These are phyloP conservation scores for Rhabdophis nuchalis DNA, from an alignment of 2,797 vertebrate species.

Conservation along the genomic window DNA sequence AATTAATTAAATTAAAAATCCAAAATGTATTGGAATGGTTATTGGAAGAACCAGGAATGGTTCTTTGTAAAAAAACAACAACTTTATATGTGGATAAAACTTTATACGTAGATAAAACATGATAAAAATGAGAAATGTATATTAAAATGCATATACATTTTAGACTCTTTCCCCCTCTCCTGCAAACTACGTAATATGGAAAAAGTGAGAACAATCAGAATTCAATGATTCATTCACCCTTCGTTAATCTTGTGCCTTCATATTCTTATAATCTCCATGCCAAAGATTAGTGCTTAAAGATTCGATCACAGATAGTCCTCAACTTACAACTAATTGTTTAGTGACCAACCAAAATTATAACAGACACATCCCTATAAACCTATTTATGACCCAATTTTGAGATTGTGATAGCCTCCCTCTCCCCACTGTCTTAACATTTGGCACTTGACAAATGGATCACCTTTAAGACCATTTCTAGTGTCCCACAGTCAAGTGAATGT, in stretches of 20 bases:
- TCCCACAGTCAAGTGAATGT: background rate
- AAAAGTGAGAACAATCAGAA: background rate
- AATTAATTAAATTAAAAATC: background rate
- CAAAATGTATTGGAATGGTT: background rate
- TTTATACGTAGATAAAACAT: background rate
- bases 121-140: background rate
- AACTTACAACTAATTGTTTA: background rate
- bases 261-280: background rate
- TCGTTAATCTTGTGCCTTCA: background rate
- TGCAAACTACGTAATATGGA: background rate
- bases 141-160: background rate
- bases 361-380: background rate
- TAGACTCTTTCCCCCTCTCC: background rate
- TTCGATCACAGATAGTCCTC: background rate
- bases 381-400: background rate
- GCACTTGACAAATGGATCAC: background rate
- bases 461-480: background rate
- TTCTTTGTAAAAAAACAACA: background rate
- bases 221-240: background rate
- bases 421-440: background rate
- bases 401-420: background rate
- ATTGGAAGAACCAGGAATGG: background rate
- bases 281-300: background rate
- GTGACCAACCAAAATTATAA: background rate
- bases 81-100: background rate